Evolutionary conservation across 1,140 invertebrate species (phyloP).

Genomic region (Drosophila grimshawi): DNA sequence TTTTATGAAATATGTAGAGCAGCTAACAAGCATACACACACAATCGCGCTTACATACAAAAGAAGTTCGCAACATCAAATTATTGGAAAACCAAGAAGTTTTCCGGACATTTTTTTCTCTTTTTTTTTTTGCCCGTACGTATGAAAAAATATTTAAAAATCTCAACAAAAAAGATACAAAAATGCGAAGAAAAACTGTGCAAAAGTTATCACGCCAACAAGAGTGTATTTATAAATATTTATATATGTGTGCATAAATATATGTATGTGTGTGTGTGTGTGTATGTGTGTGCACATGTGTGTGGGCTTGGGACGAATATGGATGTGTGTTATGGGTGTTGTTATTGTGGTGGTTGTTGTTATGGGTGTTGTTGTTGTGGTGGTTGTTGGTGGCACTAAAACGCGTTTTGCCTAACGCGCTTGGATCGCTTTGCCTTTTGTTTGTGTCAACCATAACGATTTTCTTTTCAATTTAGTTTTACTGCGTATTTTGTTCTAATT

Average conservation of each 20-base stretch:
- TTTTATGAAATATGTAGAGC: constrained; percentile 74
- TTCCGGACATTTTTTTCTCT: constrained; percentile 35
- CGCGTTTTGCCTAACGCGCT: constrained; percentile 77
- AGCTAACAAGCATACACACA: constrained; percentile 61
- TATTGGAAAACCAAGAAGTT: constrained; percentile 79
- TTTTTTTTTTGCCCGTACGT: constrained; percentile 30
- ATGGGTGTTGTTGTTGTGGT: not conserved
- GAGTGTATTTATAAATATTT: constrained; percentile 60
- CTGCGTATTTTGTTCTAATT: constrained; percentile 82
- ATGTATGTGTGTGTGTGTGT: constrained; percentile 22
- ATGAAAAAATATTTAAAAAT: constrained; percentile 67
- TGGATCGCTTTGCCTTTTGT: constrained; percentile 64
- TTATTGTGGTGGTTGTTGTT: constrained; percentile 15
- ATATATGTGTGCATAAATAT: constrained; percentile 14
- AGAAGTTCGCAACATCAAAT: constrained; percentile 82
- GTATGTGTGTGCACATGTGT: constrained; percentile 11
- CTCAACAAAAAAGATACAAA: constrained; percentile 45
- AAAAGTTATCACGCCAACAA: constrained; percentile 74
- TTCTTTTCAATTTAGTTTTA: constrained; percentile 83
- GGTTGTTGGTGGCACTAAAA: constrained; percentile 59
- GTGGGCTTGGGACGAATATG: constrained; percentile 15
- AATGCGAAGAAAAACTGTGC: constrained; percentile 48
- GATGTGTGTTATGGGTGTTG: constrained; percentile 29
- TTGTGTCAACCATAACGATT: constrained; percentile 77
- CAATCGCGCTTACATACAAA: constrained; percentile 56